These are phyloP conservation scores for Geophilus truncorum DNA, from an alignment of 2,888 invertebrate species.

Conservation along the genomic window DNA sequence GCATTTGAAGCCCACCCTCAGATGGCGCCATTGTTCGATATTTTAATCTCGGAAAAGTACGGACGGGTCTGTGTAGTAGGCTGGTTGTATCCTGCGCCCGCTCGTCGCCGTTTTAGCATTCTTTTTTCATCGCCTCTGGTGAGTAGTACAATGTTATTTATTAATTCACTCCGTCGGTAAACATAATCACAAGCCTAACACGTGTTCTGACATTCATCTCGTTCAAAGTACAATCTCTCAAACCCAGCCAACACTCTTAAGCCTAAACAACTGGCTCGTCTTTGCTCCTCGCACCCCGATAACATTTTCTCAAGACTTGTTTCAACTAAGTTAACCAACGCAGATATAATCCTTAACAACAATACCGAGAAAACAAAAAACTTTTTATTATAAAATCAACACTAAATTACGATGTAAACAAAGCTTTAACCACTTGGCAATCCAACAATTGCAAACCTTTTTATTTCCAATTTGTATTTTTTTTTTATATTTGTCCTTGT, in stretches of 20 bases:
- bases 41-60: conserved; percentile 21
- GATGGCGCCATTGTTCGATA: conserved; percentile 12
- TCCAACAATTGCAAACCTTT: too few species aligned
- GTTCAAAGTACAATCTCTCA: neutral
- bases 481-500: neutral
- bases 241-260: neutral
- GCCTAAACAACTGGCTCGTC: neutral
- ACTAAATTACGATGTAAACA: neutral
- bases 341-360: neutral
- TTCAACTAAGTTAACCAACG: neutral
- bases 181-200: neutral
- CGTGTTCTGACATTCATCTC: neutral
- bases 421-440: too few species aligned
- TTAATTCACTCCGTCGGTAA: neutral
- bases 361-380: too few species aligned
- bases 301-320: neutral
- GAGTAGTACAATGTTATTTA: conserved; percentile 8
- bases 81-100: neutral
- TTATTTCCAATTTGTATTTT: neutral
- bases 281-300: neutral
- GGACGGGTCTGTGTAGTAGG: neutral
- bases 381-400: neutral
- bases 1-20: neutral
- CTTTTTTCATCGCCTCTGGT: conserved; percentile 13
- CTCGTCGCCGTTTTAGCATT: conserved; percentile 21